A percentile compares a stretch with the other conserved stretches of the same genome.
Conservation (phyloP, 2,888 invertebrate genomes). For the Cheiracanthium punctorium region DNA sequence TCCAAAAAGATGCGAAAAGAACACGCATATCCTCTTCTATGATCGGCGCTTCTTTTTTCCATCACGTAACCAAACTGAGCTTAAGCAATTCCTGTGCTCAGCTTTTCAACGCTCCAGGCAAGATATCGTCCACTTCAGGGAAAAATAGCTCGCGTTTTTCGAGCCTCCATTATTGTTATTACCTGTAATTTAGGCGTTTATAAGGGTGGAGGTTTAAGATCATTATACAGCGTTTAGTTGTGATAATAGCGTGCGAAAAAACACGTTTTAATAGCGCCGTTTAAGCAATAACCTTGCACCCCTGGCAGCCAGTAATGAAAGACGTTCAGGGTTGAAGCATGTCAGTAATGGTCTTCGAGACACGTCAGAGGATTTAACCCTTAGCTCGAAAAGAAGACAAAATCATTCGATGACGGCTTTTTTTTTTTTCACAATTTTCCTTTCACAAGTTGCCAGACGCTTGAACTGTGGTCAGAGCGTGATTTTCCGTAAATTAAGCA, state of each 20-base stretch:
- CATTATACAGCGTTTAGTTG: constrained; percentile 68
- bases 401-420: background rate
- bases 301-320: constrained; percentile 29
- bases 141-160: constrained; percentile 50
- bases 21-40: too few species aligned
- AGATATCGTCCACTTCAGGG: constrained; percentile 32
- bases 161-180: constrained; percentile 66
- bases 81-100: constrained; percentile 43
- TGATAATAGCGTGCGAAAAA: constrained; percentile 68
- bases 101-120: constrained; percentile 49
- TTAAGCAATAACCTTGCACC: constrained; percentile 49
- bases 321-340: constrained; percentile 18
- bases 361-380: background rate
- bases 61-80: constrained; percentile 47
- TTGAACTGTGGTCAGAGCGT: too few species aligned
- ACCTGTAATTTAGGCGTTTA: constrained; percentile 65
- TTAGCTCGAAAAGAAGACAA: background rate
- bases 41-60: too few species aligned
- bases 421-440: background rate
- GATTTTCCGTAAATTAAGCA: too few species aligned
- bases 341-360: background rate
- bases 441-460: too few species aligned
- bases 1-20: too few species aligned
- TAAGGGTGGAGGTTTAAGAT: constrained; percentile 60
- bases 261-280: constrained; percentile 54